Evolutionary conservation across 2,113 vertebrate genomes (phyloP).

Genomic region (Tinamus guttatus): DNA sequence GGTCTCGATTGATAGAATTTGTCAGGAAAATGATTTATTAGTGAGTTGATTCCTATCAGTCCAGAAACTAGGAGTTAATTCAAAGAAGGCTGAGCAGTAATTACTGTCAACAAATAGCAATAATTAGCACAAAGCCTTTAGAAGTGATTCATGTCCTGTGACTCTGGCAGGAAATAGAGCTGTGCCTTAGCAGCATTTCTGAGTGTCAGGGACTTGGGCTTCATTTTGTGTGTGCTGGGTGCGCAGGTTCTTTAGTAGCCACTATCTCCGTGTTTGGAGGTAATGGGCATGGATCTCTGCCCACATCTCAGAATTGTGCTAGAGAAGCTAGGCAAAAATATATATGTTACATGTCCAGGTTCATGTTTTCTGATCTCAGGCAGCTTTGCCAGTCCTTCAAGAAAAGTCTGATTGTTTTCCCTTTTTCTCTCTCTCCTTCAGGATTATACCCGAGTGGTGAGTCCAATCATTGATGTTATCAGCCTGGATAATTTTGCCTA

Average conservation of each 20-base stretch:
- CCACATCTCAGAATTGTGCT: background rate
- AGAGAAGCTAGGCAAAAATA: background rate
- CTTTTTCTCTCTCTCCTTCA: slow-evolving; percentile 50
- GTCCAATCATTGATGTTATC: slow-evolving; percentile 99
- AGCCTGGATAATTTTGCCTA: slow-evolving; percentile 99
- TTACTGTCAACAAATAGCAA: background rate
- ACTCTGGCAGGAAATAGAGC: background rate
- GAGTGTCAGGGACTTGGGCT: background rate
- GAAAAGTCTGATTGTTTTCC: background rate
- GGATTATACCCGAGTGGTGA: slow-evolving; percentile 96
- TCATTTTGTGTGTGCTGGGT: background rate
- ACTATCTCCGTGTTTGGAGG: background rate
- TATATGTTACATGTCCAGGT: background rate
- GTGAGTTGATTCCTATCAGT: background rate
- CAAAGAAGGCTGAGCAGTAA: background rate
- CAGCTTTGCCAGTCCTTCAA: background rate
- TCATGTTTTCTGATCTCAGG: background rate
- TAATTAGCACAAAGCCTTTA: background rate
- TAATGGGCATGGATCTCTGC: background rate
- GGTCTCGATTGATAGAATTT: background rate
- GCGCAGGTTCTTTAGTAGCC: background rate
- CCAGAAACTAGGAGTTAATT: background rate
- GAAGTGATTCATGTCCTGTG: background rate
- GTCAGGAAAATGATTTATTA: background rate
- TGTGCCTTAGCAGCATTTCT: background rate